phyloP scores from a whole-genome alignment of 2,113 vertebrate genomes.

The Candoia aspera region DNA sequence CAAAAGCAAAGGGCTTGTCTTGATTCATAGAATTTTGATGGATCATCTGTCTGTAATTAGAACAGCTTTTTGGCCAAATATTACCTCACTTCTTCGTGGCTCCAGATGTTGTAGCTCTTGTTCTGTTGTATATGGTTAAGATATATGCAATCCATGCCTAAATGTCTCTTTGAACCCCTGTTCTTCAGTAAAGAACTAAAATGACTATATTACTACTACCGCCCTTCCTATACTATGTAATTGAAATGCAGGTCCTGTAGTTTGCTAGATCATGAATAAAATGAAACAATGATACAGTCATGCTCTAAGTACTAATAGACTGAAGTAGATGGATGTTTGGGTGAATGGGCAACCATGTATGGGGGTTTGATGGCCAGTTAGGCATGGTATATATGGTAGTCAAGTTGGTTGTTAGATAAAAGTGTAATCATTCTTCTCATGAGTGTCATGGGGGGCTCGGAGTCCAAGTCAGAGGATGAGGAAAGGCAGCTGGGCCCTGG shows the following conservation, averaged over 20 bases:
- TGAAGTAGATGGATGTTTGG: background rate
- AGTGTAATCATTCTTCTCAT: background rate
- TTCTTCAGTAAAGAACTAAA: background rate
- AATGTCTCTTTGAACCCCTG: background rate
- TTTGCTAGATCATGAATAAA: background rate
- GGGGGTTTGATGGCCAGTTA: background rate
- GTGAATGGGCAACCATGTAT: background rate
- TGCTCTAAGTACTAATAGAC: background rate
- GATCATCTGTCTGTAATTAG: slow-evolving; percentile 10
- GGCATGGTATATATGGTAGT: background rate
- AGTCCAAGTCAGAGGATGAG: too few relatives aligned
- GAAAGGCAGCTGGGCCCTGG: too few relatives aligned
- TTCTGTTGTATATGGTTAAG: background rate
- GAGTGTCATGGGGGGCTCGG: too few relatives aligned
- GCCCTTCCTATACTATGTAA: too few relatives aligned
- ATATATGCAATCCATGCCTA: rapidly evolving
- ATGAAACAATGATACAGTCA: background rate
- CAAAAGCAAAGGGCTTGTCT: slow-evolving; percentile 1
- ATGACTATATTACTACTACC: background rate
- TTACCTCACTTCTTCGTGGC: background rate
- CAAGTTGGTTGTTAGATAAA: background rate
- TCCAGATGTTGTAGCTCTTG: background rate
- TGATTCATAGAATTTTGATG: background rate
- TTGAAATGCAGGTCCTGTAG: background rate
- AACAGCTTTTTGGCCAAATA: background rate